These are phyloP conservation scores for Linepithema humile DNA, from an alignment of 1,140 invertebrate genomes.

Conservation along the genomic window DNA sequence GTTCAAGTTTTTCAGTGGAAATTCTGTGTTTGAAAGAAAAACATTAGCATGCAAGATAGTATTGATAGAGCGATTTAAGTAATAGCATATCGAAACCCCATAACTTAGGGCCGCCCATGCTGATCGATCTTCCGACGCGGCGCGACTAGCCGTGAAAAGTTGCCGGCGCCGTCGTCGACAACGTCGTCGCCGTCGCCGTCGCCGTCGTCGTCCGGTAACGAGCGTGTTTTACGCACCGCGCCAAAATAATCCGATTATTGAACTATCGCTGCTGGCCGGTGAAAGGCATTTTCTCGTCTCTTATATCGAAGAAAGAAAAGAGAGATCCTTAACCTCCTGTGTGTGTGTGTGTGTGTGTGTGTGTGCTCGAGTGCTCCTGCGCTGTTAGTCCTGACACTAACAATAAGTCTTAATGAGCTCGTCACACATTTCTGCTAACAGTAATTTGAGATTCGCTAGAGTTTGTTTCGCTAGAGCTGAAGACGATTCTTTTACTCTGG, in stretches of 20 bases:
- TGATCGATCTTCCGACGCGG: constrained; percentile 72
- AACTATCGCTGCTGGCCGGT: constrained; percentile 33
- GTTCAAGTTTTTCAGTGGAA: not conserved
- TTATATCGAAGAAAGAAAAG: constrained; percentile 11
- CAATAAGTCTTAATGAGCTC: constrained; percentile 52
- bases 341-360: too few relatives aligned
- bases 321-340: constrained; percentile 47
- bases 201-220: constrained; percentile 66
- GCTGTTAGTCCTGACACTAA: constrained; percentile 8
- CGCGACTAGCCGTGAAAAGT: constrained; percentile 71
- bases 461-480: not conserved
- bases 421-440: not conserved
- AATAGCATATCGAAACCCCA: constrained; percentile 53
- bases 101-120: constrained; percentile 47
- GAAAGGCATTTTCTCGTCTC: constrained; percentile 21
- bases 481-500: not conserved
- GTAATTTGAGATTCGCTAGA: not conserved
- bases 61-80: constrained; percentile 25
- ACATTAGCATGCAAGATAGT: not conserved
- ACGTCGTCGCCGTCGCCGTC: constrained; percentile 42
- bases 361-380: too few relatives aligned
- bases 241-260: constrained; percentile 74
- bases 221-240: constrained; percentile 71
- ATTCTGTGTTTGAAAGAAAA: not conserved
- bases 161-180: constrained; percentile 47